Conservation (phyloP, 2,888 invertebrate genomes). For the Volucella inanis region DNA sequence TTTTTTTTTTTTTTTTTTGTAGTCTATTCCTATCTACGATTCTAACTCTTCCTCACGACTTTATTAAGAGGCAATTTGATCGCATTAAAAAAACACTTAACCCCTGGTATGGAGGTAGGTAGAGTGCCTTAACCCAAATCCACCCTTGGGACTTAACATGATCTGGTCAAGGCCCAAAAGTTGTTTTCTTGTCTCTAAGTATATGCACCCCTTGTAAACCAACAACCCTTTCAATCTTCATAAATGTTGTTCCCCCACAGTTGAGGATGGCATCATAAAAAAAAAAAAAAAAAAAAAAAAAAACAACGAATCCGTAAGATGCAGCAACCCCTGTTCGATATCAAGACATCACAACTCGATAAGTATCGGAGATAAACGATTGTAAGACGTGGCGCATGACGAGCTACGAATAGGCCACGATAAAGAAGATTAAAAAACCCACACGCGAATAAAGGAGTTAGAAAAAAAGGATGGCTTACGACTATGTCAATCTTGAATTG, state of each 20-base stretch:
- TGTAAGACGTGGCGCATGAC: conserved; percentile 50
- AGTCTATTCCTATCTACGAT: background rate
- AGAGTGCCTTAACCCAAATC: conserved; percentile 58
- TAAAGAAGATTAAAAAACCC: conserved; percentile 5
- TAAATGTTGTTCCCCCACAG: conserved; percentile 58
- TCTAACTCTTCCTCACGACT: conserved; percentile 6
- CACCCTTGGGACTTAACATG: conserved; percentile 49
- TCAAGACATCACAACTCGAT: conserved; percentile 70
- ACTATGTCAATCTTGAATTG: background rate
- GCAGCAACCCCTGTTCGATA: conserved; percentile 52
- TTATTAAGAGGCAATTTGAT: conserved; percentile 65
- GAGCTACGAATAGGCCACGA: conserved; percentile 21
- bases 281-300: conserved; percentile 13
- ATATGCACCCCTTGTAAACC: conserved; percentile 64
- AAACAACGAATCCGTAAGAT: conserved; percentile 37
- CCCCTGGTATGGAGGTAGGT: background rate
- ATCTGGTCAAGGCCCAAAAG: conserved; percentile 47
- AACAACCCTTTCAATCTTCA: conserved; percentile 73
- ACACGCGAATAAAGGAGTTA: conserved; percentile 27
- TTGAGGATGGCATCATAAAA: conserved; percentile 15
- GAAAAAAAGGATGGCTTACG: conserved; percentile 30
- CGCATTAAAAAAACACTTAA: conserved; percentile 67
- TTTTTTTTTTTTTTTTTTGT: background rate
- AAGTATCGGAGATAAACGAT: conserved; percentile 66
- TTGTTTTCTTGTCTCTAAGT: conserved; percentile 46